These are phyloP conservation scores for Anthopleura sola DNA, from an alignment of 64 coral and sea anemone species.

Conservation along the genomic window DNA sequence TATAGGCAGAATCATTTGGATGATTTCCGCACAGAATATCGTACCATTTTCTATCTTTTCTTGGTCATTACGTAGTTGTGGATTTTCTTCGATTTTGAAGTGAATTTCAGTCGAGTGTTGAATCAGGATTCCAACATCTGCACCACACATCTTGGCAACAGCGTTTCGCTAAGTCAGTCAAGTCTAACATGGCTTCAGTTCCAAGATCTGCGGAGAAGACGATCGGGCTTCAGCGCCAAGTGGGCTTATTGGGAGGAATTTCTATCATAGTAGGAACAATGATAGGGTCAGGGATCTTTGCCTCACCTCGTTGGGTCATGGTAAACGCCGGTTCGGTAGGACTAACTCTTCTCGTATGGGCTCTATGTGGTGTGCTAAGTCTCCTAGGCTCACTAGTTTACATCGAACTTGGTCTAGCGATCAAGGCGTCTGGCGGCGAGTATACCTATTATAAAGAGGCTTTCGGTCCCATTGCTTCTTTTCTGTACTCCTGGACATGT, in stretches of 20 bases:
- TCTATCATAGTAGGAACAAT: conserved; percentile 92
- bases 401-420: conserved; percentile 76
- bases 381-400: conserved; percentile 76
- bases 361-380: conserved; percentile 57
- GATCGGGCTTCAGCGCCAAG: conserved; percentile 34
- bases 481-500: conserved; percentile 83
- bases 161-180: no score
- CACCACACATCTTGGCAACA: no score
- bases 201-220: not conserved
- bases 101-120: not conserved
- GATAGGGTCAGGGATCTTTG: conserved; percentile 96
- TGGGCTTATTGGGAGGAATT: conserved; percentile 61
- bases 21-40: no score
- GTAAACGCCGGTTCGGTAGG: conserved; percentile 60
- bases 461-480: conserved; percentile 70
- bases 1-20: no score
- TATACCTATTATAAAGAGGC: conserved; percentile 70
- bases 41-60: no score
- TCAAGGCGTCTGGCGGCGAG: conserved; percentile 71
- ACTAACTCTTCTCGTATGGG: conserved; percentile 73
- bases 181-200: not conserved
- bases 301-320: conserved; percentile 80
- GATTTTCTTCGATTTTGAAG: not conserved
- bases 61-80: no score
- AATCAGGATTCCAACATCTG: not conserved